Conservation (phyloP, 2,888 invertebrate species). For the Idaea aversata region DNA sequence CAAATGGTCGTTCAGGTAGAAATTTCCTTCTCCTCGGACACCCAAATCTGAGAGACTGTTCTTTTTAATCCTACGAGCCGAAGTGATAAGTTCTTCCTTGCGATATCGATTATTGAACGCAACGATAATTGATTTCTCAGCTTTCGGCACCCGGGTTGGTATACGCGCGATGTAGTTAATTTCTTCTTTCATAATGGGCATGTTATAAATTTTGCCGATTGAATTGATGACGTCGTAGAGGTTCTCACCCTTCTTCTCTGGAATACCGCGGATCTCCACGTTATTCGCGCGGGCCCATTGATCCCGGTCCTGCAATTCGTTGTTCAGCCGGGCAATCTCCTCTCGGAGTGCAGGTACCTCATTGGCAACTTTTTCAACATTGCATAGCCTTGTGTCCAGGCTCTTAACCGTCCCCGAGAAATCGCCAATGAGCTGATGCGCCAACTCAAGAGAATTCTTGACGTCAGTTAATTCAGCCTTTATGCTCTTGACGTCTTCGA, state of each 20-base stretch:
- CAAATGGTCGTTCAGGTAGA: not conserved
- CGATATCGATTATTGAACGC: not conserved
- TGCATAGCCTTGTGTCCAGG: conserved; percentile 5
- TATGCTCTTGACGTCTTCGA: conserved; percentile 23
- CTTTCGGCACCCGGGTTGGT: conserved; percentile 2
- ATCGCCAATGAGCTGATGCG: conserved; percentile 5
- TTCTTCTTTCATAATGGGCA: conserved; percentile 3
- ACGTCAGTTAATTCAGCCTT: conserved; percentile 15
- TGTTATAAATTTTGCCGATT: not conserved
- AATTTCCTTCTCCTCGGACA: not conserved
- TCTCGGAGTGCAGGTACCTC: conserved; percentile 6
- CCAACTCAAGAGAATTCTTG: conserved; percentile 9
- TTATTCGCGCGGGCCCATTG: conserved; percentile 8
- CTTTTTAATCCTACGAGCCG: not conserved
- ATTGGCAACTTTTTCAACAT: conserved; percentile 3
- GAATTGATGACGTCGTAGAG: conserved; percentile 4
- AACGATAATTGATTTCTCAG: not conserved
- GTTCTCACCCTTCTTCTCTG: conserved; percentile 4
- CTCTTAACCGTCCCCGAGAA: conserved; percentile 7
- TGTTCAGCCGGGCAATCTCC: conserved; percentile 3
- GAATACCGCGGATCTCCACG: conserved; percentile 4
- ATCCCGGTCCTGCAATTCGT: conserved; percentile 5
- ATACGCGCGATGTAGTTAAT: conserved; percentile 8
- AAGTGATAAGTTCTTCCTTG: not conserved
- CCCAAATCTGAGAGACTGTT: not conserved